Conservation (phyloP, 2,888 invertebrate species). For the Protodeltote pygarga region DNA sequence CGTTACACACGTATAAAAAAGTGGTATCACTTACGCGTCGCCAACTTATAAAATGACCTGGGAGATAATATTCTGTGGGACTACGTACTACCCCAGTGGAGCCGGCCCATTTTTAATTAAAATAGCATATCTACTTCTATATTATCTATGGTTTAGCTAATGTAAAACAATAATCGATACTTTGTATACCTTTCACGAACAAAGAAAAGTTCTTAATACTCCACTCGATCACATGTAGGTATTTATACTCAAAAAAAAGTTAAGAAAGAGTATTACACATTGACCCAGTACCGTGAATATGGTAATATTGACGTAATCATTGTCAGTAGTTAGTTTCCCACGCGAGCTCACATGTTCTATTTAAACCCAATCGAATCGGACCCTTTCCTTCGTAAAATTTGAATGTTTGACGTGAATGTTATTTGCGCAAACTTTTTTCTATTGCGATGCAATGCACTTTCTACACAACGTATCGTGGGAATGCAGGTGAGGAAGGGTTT, state of each 20-base stretch:
- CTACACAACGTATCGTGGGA: conserved; percentile 79
- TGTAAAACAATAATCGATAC: no score
- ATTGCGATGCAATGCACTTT: conserved; percentile 71
- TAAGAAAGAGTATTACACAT: conserved; percentile 21
- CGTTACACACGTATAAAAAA: no score
- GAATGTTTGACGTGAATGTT: conserved; percentile 79
- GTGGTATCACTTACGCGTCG: no score
- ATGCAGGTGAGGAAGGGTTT: conserved; percentile 86
- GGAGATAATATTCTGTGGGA: no score
- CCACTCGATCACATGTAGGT: conserved; percentile 19
- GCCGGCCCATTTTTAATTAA: no score
- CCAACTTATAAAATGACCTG: no score
- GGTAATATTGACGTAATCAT: conserved; percentile 50
- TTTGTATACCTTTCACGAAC: no score
- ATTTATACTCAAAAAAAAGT: conserved; percentile 15
- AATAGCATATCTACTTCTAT: no score
- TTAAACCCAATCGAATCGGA: conserved; percentile 68
- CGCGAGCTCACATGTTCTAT: conserved; percentile 67
- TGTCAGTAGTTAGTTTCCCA: conserved; percentile 68
- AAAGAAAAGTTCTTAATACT: conserved; percentile 3
- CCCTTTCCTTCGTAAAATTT: conserved; percentile 74
- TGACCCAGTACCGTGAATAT: conserved; percentile 20
- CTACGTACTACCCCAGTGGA: no score
- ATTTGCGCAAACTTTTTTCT: conserved; percentile 82
- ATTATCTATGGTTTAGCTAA: no score